Evolutionary conservation across 2,888 invertebrate genomes (phyloP), one percentile per base, ranked within the genome.

Genomic region (Drosophila pseudotakahashii): DNA sequence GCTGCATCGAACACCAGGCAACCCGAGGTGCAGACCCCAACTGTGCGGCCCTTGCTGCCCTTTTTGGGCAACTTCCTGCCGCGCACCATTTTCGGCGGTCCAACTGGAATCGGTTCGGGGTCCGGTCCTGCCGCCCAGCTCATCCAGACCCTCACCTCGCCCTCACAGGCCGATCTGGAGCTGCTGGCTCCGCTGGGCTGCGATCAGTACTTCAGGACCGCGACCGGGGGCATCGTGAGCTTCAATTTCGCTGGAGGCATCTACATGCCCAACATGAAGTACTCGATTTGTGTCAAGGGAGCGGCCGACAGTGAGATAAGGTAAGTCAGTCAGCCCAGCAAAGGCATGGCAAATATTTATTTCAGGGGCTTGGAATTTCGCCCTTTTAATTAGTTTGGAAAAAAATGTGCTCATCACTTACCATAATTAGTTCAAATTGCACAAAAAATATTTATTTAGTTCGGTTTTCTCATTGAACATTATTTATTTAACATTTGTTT

Each of bases 231-330:
- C 6, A 93, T 95, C 69, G 93, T 93, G 19, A 91, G 90, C 37
- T 95, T 95, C 75, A 95, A 95, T 78, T 95, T 93, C 78, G 77
- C 94, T 0, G 93, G 94, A 0, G 77, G 81, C n/a, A 75, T 75
- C 41, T 95, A 94, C 75, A 93, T 94, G 66, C 93, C 93, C 1
- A 93, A 93, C 77, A 78, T 94, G 75, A 91, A 92, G 0, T 95
- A 95, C 77, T 93, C 94, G 0, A 94, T 94, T 0, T 95, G 95
- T 87, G 94, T 95, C 87, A 94, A 93, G 76, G 83, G 89, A n/a
- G 71, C 47, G 1, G 50, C 77, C 0, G 75, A 77, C 9, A 83
- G 80, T 10, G 72, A 85, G 47, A 85, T 89, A 48, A 84, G 68
- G 85, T 88, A 26, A 70, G 78, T 69, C 47, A 52, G 1, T 34